These are phyloP conservation scores for Acropternis orthonyx DNA, from an alignment of 2,797 vertebrate species.

Conservation along the genomic window DNA sequence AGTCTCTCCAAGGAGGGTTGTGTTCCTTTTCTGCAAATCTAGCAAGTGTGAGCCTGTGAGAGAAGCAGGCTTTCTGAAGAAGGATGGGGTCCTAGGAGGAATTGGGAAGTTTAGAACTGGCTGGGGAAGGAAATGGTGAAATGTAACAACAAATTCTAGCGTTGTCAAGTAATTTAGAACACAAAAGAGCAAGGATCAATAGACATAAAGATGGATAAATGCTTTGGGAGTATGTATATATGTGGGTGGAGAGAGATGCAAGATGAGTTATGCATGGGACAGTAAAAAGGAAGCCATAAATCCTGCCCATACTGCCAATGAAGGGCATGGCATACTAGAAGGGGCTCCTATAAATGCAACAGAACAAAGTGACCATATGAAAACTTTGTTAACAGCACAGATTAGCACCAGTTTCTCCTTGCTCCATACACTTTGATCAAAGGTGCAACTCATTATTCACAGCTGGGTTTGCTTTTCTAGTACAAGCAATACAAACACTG, in stretches of 20 bases:
- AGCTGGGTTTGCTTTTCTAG: constrained; percentile 25
- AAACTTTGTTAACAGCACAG: background rate
- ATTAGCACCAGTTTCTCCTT: constrained; percentile 18
- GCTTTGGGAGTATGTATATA: background rate
- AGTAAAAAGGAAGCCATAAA: constrained; percentile 13
- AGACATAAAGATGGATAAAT: background rate
- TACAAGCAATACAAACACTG: background rate
- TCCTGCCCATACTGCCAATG: background rate
- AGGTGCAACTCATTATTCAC: constrained; percentile 17
- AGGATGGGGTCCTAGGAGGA: background rate
- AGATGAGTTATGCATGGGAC: background rate
- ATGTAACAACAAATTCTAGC: background rate
- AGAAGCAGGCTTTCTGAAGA: background rate
- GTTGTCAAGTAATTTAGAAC: background rate
- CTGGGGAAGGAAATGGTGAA: background rate
- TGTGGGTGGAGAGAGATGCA: background rate
- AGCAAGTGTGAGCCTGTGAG: background rate
- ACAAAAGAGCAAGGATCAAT: background rate
- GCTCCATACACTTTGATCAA: constrained; percentile 2
- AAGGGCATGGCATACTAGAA: background rate
- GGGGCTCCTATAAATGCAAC: background rate
- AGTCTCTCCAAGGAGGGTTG: background rate
- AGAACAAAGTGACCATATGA: background rate
- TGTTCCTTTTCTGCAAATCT: background rate
- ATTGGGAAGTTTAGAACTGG: background rate